Evolutionary conservation across 2,113 vertebrate genomes (phyloP), one percentile per base, ranked within the genome.

Genomic region (Peromyscus californicus): DNA sequence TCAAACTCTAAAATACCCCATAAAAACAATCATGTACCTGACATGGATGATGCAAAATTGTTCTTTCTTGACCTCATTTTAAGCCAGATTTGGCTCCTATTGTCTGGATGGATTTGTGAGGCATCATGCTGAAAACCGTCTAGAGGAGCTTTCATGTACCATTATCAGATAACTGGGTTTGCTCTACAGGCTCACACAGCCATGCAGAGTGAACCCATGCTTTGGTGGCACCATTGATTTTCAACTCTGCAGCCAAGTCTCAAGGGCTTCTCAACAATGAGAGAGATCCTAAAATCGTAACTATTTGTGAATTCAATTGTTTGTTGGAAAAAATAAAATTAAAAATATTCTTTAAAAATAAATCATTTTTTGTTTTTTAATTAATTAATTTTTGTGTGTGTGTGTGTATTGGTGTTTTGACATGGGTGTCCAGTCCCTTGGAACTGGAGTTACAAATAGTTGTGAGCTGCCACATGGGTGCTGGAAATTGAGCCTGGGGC

Each of bases 1-100:
- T 95, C 74, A 87, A 96, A 94, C 75, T 80, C 31, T 94, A 87
- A 97, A 95, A 76, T 70, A 90, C 90, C 19, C n/a, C 70, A 48
- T 21, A 79, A 88, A 70, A 90, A 15, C 59, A 89, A 76, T 89
- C n/a, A 89, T 69, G 13, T 95, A 86, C 7, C 83, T 69, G 11
- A 79, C 82, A 70, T 10, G 1, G 31, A 83, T 63, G 21, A 59
- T 91, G 89, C 91, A 95, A 91, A 84, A 45, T 0, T 86, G 26
- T n/a, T 95, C 19, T 95, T 91, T 89, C 67, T 65, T 89, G 63
- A 95, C 36, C 85, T 90, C 45, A 63, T 90, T 84, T 24, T 42
- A 90, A 90, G 21, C 45, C 26, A 54, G 59, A 65, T 63, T 33
- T 6, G n/a, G 86, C 59, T 89, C 33, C 72, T 82, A 21, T 57